These are phyloP conservation scores for Thecocarcelia acutangulata DNA, from an alignment of 2,888 invertebrate genomes.

Conservation along the genomic window DNA sequence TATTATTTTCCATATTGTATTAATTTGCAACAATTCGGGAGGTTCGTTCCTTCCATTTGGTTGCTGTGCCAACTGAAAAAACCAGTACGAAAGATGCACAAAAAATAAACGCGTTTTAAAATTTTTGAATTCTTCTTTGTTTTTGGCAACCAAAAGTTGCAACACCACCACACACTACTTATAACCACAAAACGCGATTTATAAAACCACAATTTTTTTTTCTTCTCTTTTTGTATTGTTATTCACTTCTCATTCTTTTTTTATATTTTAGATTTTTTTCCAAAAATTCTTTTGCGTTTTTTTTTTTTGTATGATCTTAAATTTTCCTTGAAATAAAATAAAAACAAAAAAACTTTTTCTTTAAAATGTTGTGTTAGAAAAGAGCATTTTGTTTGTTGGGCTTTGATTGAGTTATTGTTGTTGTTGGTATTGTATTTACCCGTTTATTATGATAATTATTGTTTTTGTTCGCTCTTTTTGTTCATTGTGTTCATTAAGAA, in stretches of 20 bases:
- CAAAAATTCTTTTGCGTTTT: constrained; percentile 61
- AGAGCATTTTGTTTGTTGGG: constrained; percentile 62
- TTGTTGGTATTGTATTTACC: constrained; percentile 32
- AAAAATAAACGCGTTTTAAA: constrained; percentile 38
- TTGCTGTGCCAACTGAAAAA: constrained; percentile 6
- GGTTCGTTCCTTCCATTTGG: constrained; percentile 8
- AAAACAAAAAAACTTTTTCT: constrained; percentile 43
- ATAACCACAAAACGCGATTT: constrained; percentile 2
- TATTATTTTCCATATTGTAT: constrained; percentile 30
- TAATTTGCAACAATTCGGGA: constrained; percentile 41
- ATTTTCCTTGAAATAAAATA: constrained; percentile 25
- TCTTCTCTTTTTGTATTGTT: constrained; percentile 8
- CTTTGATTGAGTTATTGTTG: constrained; percentile 59
- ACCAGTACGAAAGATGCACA: constrained; percentile 18
- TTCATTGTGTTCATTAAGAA: constrained; percentile 10
- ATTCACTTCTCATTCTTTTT: constrained; percentile 28
- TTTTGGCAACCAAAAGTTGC: constrained; percentile 35
- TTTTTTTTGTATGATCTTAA: background rate
- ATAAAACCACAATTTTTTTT: constrained; percentile 1
- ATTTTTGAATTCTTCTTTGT: constrained; percentile 15
- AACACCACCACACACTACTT: constrained; percentile 13
- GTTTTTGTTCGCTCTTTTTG: constrained; percentile 70
- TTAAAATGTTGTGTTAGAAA: constrained; percentile 45
- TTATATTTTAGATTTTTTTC: constrained; percentile 52
- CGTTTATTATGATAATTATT: constrained; percentile 67